Evolutionary conservation across 2,797 vertebrate species (phyloP), one percentile per base, ranked within the genome.

Genomic region (Coregonus ussuriensis): DNA sequence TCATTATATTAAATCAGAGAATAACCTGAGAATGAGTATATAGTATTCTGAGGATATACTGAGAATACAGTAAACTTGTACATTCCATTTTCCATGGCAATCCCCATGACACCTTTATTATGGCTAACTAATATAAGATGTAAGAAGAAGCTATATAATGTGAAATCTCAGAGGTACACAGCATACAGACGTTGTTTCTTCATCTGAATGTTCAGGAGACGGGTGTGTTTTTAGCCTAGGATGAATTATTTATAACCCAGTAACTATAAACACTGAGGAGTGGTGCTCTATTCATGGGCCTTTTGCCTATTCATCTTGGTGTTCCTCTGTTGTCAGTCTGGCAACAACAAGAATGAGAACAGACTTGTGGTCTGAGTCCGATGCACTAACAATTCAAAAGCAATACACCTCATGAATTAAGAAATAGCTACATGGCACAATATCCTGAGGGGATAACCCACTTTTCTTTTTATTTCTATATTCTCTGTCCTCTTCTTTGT

Each of bases 221-320:
- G 29, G 16, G 16, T 73, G 54, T 85, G 78, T 81, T 84, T 85
- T 47, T 80, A 73, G 70, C 75, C 72, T 73, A 2, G 16, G 66
- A 81, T 91, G 31, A 91, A 90, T 88, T 77, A 89, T 91, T 88
- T 78, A 92, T 87, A 75, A 47, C 54, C 76, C 18, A 65, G 29
- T 82, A 25, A 25, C 15, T 68, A 80, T 85, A 84, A 86, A 85
- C 82, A 84, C 81, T 83, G 84, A 71, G 75, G 79, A 84, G 78
- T 82, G 72, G 75, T 41, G 11, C 71, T 86, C 84, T 89, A 86
- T 91, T 91, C 88, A 79, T 88, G 85, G 85, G 35, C 66, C 85
- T 73, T 77, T 80, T 37, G 0, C 83, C 75, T 78, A 18, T 71
- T 53, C 65, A 59, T n/a, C 16, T 68, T 71, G 72, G 81, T 83